Percentiles rank a stretch among this genome's conserved stretches.
phyloP scores from a whole-genome alignment of 2,113 vertebrate genomes.

The Peromyscus leucopus region DNA sequence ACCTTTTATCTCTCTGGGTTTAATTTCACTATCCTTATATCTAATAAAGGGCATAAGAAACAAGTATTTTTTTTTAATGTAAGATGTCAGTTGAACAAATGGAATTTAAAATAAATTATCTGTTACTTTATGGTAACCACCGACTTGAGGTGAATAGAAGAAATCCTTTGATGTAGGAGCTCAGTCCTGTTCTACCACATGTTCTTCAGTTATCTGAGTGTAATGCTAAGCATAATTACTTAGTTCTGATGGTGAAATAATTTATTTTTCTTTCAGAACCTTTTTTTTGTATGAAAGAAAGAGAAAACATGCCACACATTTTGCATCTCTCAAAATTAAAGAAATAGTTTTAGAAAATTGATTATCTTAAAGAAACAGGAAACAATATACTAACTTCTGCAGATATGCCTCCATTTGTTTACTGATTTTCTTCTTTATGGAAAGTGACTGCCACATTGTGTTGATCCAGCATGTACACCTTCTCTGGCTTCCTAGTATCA shows the following conservation, averaged over 20 bases:
- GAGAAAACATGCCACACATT: not conserved
- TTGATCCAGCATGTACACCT: not conserved
- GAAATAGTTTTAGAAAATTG: not conserved
- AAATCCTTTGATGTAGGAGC: not conserved
- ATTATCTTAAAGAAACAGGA: not conserved
- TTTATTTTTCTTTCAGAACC: not conserved
- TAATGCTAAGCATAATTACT: not conserved
- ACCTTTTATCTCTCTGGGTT: not conserved
- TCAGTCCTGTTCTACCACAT: not conserved
- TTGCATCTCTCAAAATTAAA: not conserved
- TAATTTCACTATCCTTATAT: conserved; percentile 16
- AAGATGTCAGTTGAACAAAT: not conserved
- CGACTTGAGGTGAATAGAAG: not conserved
- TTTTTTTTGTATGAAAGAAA: not conserved
- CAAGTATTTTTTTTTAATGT: not conserved
- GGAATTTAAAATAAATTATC: not conserved
- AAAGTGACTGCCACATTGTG: not conserved
- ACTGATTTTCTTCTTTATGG: not conserved
- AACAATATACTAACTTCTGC: not conserved
- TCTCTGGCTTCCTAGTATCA: not conserved
- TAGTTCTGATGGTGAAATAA: not conserved
- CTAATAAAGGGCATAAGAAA: conserved; percentile 8
- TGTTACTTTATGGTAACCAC: not conserved
- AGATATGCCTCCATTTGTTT: not conserved
- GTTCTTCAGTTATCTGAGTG: not conserved